Base-by-base conservation (phyloP, 2,113 vertebrate species). In the Mus pahari region DNA sequence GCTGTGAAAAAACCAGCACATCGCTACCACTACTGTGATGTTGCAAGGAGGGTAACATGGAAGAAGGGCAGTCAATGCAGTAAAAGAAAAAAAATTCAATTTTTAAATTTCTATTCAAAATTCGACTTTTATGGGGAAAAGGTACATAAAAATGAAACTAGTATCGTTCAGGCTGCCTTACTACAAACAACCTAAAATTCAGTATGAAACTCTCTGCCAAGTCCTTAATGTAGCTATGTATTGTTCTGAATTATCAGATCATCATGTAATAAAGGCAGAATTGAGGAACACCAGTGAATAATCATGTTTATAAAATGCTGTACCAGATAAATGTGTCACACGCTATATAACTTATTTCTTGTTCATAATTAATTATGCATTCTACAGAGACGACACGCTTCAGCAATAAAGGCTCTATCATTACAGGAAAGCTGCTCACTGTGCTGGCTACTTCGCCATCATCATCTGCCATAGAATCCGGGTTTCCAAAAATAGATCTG, bases 241-340 rank as follows among this genome's bases (percentile, higher is more conserved):
- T 97, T 97, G 96, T 97, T 98, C 90, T 93, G 97, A 97, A 96
- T 95, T 94, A 97, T 36, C 94, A 96, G 93, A 97, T 96, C 92
- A 94, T 95, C 91, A 83, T 48, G 50, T 96, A 97, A 97, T 95
- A 97, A 97, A 97, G 84, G 94, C 92, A 97, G 94, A 97, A 96
- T 13, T 94, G 95, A 97, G 98, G 97, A 97, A 92, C 97, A 95
- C 91, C 89, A 97, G 75, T 91, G 96, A 98, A 97, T 98, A 97
- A 98, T 97, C 88, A 94, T 98, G 96, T 98, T 98, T 98, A 98
- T 0, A 86, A 97, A 98, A 98, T 95, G 97, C 78, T 73, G 92
- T 91, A 94, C 96, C 96, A 97, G 91, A 98, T 97, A 97, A 98
- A 97, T 97, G 97, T 89, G 97, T 81, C 97, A 97, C 97, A 92